Percentiles rank a stretch among this genome's conserved stretches.
phyloP scores from a whole-genome alignment of 1,140 invertebrate species.

The Leptonema lineaticorne region DNA sequence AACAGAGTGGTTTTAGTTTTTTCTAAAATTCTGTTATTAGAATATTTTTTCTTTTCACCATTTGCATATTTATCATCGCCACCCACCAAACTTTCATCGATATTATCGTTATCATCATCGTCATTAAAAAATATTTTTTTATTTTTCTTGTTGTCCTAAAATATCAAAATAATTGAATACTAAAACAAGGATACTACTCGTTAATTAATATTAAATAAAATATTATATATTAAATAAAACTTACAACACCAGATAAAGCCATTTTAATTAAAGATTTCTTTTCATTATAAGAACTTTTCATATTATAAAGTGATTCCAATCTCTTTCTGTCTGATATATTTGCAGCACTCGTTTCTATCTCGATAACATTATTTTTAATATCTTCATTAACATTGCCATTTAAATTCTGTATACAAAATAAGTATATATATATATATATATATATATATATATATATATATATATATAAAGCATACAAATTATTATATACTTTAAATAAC shows the following conservation, averaged over 20 bases:
- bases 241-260: slow-evolving; percentile 59
- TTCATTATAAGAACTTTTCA: slow-evolving; percentile 57
- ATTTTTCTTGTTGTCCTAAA: slow-evolving; percentile 55
- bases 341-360: not conserved
- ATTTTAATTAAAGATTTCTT: slow-evolving; percentile 59
- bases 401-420: no score
- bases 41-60: slow-evolving; percentile 24
- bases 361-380: no score
- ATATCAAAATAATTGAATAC: slow-evolving; percentile 20
- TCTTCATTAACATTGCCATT: no score
- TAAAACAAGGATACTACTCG: not conserved
- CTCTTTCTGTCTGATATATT: slow-evolving; percentile 57
- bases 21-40: no score
- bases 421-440: no score
- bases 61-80: slow-evolving; percentile 25
- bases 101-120: slow-evolving; percentile 42
- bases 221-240: slow-evolving; percentile 37
- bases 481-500: no score
- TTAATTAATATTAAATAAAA: not conserved
- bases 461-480: no score
- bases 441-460: no score
- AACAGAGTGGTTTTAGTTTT: slow-evolving; percentile 50
- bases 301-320: slow-evolving; percentile 58
- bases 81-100: not conserved
- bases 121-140: slow-evolving; percentile 63